phyloP scores from a whole-genome alignment of 1,140 invertebrate genomes.

The Anoplolepis gracilipes region DNA sequence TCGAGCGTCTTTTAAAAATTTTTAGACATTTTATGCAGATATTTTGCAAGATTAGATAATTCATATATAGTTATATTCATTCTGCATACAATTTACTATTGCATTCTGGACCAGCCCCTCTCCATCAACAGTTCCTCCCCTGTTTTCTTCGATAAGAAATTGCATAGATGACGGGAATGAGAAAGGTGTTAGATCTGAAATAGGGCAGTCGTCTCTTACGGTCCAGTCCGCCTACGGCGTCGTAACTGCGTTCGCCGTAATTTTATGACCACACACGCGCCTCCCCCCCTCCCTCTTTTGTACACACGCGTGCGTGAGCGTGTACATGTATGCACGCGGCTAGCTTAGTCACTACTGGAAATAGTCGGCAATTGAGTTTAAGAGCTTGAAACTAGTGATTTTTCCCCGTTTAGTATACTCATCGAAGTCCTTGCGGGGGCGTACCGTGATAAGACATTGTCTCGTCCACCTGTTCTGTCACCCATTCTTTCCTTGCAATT shows the following conservation, averaged over 20 bases:
- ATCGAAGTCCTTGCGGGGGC: slow-evolving; percentile 9
- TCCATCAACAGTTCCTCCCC: neutral
- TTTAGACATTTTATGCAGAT: neutral
- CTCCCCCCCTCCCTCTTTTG: no score
- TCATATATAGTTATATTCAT: no score
- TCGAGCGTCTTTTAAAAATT: neutral
- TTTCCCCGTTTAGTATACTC: slow-evolving; percentile 49
- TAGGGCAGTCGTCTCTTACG: slow-evolving; percentile 71
- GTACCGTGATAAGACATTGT: neutral
- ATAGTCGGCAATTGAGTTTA: slow-evolving; percentile 70
- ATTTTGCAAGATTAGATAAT: neutral
- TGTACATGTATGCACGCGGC: slow-evolving; percentile 43
- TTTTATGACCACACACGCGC: slow-evolving; percentile 52
- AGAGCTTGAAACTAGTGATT: slow-evolving; percentile 55
- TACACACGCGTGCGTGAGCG: neutral
- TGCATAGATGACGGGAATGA: slow-evolving; percentile 10
- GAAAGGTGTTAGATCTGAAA: slow-evolving; percentile 71
- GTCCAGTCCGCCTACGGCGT: slow-evolving; percentile 78
- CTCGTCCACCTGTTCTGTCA: neutral
- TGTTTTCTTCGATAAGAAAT: neutral
- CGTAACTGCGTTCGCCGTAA: slow-evolving; percentile 69
- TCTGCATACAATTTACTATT: neutral
- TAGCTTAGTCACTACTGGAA: slow-evolving; percentile 76
- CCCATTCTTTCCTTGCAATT: neutral
- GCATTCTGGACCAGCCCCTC: neutral